Base-by-base conservation (phyloP, 2,797 vertebrate species). In the Rhinichthys osculus region DNA sequence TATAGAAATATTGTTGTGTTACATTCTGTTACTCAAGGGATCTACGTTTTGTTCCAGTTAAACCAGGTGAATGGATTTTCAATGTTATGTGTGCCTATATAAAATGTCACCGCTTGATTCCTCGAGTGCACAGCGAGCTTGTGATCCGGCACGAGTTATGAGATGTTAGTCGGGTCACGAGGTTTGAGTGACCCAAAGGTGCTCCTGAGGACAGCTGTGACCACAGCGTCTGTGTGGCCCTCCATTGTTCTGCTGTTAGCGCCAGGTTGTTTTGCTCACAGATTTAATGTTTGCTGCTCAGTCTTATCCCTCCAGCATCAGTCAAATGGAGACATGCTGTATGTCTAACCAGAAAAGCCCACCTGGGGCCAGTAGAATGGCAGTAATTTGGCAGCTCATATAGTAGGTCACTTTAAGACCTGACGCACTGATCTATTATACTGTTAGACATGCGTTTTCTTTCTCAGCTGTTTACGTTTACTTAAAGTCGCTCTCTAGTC, bases 131-230 rank as follows among this genome's bases (percentile, higher is more conserved):
- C 66, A 21, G 35, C 4, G 66, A 69, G 33, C 66, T 38, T 38
- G 66, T 38, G 66, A 69, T 7, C 27, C 62, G 38, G 33, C 33
- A 19, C 33, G 5, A 19, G 66, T 19, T 1, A 8, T 0, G 19
- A 52, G 73, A 57, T 38, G 50, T 23, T 35, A 21, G 33, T 50
- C 73, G 1, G 44, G 3, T 14, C 73, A 23, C 17, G 17, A 7
- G 76, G 54, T 78, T 76, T 35, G 19, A 33, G 52, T 57, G 74
- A 38, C 33, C 52, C 33, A 5, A 7, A 57, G 52, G 74, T 78
- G 74, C 35, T 57, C 33, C 33, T 78, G 52, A 78, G 35, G 38
- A 78, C 57, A 78, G 82, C 83, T 57, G 27, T 78, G 80, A 57
- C 27, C 62, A 42, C 66, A 72, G 66, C 80, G 42, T 42, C 33